A percentile compares a stretch with the other conserved stretches of the same genome.
phyloP scores from a whole-genome alignment of 2,113 vertebrate species.

The Anser brachyrhynchus region DNA sequence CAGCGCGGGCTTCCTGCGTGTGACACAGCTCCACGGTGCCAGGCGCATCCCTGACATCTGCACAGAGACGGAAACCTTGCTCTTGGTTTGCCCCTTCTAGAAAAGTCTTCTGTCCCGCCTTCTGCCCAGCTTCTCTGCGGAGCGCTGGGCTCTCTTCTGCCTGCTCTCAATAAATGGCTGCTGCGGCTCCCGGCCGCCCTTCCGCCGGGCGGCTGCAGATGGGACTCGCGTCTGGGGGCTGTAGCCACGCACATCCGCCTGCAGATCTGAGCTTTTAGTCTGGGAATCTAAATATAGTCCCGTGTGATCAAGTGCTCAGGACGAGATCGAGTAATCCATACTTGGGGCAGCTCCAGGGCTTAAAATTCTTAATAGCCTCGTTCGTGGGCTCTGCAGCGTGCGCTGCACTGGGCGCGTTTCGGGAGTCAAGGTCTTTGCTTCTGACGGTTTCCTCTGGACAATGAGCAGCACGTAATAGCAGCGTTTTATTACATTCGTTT shows the following conservation, averaged over 20 bases:
- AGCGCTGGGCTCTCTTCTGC: neutral
- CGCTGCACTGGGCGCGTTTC: neutral
- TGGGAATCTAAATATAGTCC: conserved; percentile 10
- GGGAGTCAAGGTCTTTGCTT: conserved; percentile 28
- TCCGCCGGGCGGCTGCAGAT: fast-evolving
- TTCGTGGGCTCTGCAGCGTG: neutral
- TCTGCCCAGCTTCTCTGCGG: fast-evolving
- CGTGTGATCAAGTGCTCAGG: neutral
- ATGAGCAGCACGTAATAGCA: conserved; percentile 17
- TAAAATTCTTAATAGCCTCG: neutral
- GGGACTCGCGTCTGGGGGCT: neutral
- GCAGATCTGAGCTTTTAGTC: neutral
- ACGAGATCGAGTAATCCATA: conserved; percentile 46
- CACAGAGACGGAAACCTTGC: neutral
- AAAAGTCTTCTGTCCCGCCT: neutral
- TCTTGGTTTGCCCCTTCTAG: fast-evolving
- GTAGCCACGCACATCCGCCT: neutral
- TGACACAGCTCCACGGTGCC: fast-evolving
- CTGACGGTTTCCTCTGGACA: conserved; percentile 46
- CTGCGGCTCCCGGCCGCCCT: fast-evolving
- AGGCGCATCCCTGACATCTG: fast-evolving
- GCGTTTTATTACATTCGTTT: conserved; percentile 45
- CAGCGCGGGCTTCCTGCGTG: neutral
- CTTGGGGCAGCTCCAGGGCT: conserved; percentile 37
- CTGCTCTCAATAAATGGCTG: neutral